Evolutionary conservation across 2,888 invertebrate species (phyloP).

Genomic region (Erynnis tages): DNA sequence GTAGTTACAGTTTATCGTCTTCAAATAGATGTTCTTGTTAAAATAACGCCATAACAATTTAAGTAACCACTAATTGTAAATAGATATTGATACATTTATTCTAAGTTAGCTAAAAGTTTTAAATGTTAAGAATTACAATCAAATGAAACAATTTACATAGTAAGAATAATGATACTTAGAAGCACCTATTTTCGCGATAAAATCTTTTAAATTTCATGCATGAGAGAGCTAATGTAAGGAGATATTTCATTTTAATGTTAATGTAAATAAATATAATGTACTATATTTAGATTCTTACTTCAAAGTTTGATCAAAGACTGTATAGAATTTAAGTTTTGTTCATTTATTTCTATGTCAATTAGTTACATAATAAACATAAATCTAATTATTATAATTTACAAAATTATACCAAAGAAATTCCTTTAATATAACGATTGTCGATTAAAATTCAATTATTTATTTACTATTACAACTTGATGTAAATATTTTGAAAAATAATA

Average conservation of each 20-base stretch:
- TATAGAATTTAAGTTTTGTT: conserved; percentile 30
- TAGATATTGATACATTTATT: no score
- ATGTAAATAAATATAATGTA: conserved; percentile 19
- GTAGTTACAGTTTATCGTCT: not conserved
- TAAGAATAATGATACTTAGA: no score
- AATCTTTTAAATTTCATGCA: conserved; percentile 33
- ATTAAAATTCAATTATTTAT: not conserved
- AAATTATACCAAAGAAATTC: conserved; percentile 4
- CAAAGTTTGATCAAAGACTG: conserved; percentile 34
- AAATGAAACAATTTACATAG: no score
- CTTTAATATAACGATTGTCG: not conserved
- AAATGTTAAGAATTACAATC: no score
- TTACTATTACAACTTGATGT: conserved; percentile 12
- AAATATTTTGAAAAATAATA: conserved; percentile 3
- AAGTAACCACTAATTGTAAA: conserved; percentile 3
- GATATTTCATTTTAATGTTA: conserved; percentile 25
- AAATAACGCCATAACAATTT: not conserved
- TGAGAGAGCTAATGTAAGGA: conserved; percentile 29
- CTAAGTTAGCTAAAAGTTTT: no score
- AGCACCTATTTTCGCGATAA: conserved; percentile 35
- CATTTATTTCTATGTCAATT: not conserved
- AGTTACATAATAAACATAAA: no score
- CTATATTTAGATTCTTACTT: conserved; percentile 27
- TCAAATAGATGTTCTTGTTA: not conserved
- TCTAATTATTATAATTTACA: no score